A percentile compares a stretch with the other conserved stretches of the same genome.
phyloP scores from a whole-genome alignment of 2,113 vertebrate genomes.

The Neogobius melanostomus region DNA sequence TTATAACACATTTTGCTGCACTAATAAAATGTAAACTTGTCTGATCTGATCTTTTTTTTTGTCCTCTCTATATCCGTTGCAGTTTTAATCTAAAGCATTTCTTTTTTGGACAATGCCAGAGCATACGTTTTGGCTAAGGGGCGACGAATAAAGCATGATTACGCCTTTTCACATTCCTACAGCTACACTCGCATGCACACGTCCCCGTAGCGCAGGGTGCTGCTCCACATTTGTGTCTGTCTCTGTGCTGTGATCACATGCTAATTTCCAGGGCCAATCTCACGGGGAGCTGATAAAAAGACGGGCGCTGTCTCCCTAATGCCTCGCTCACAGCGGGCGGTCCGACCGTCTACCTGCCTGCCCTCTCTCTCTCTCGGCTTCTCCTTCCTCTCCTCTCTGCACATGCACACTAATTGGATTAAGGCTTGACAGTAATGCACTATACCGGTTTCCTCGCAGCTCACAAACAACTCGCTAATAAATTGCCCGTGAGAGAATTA shows the following conservation, averaged over 20 bases:
- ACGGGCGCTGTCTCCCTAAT: constrained; percentile 54
- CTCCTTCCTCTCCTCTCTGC: constrained; percentile 30
- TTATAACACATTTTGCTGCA: no score
- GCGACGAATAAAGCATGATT: neutral
- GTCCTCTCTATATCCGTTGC: no score
- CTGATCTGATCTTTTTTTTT: no score
- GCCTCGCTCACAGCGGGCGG: constrained; percentile 54
- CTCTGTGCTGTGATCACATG: constrained; percentile 39
- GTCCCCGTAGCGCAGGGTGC: neutral
- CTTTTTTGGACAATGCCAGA: no score
- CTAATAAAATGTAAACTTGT: no score
- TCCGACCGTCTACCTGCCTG: constrained; percentile 22
- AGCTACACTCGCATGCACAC: neutral
- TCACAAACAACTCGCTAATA: constrained; percentile 70
- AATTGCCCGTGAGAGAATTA: constrained; percentile 66
- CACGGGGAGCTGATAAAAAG: constrained; percentile 58
- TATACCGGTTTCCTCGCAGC: constrained; percentile 45
- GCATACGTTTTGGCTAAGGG: neutral
- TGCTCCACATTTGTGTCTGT: constrained; percentile 14
- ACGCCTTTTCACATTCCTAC: neutral
- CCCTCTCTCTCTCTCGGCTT: constrained; percentile 12
- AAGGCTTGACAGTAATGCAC: constrained; percentile 74
- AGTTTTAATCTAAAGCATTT: no score
- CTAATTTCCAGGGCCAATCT: constrained; percentile 46
- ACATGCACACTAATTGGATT: constrained; percentile 75